A percentile compares a stretch with the other conserved stretches of the same genome.
phyloP scores from a whole-genome alignment of 2,113 vertebrate species.

The Callaeas wilsoni region DNA sequence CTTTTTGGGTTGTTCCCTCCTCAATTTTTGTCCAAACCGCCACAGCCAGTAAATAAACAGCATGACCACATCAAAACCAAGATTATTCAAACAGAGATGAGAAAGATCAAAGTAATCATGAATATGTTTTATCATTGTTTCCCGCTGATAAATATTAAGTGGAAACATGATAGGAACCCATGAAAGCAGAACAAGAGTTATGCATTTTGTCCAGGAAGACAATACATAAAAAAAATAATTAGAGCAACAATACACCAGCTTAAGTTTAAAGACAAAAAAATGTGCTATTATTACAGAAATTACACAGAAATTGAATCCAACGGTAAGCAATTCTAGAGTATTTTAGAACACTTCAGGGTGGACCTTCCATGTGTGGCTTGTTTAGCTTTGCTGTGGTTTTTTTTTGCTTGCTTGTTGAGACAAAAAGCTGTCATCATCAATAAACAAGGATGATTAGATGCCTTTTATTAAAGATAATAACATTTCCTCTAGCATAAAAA shows the following conservation, averaged over 20 bases:
- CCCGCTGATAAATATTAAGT: background rate
- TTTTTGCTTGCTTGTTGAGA: background rate
- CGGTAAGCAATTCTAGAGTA: background rate
- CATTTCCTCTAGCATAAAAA: background rate
- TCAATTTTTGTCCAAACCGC: too few species aligned
- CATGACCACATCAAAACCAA: background rate
- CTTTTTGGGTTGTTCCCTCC: too few species aligned
- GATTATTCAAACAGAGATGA: background rate
- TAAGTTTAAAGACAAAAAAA: background rate
- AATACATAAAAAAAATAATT: background rate
- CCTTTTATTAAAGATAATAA: background rate
- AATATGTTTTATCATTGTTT: background rate
- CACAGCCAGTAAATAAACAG: conserved; percentile 8
- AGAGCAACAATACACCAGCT: background rate
- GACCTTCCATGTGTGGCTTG: background rate
- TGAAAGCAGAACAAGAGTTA: background rate
- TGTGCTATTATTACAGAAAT: background rate
- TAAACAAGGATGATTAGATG: background rate
- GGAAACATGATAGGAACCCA: background rate
- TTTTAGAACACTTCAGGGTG: background rate
- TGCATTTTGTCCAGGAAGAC: background rate
- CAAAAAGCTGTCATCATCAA: background rate
- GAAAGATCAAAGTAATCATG: background rate
- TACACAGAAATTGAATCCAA: background rate
- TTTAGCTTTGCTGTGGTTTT: background rate